These are phyloP conservation scores for Athripsodes cinereus DNA, from an alignment of 2,888 invertebrate genomes.

Conservation along the genomic window DNA sequence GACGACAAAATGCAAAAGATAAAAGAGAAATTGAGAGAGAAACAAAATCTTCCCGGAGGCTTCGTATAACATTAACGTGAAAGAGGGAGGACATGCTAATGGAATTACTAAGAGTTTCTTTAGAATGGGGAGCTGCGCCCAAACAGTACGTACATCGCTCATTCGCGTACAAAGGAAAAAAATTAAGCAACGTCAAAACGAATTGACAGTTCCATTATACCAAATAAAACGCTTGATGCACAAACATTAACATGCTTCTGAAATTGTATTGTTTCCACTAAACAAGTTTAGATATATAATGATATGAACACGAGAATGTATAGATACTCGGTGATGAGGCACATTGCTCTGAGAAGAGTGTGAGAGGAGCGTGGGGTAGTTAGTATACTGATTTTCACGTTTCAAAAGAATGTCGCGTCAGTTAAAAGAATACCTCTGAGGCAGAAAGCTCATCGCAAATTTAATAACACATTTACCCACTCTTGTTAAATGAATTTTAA, in stretches of 20 bases:
- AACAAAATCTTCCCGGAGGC: slow-evolving; percentile 4
- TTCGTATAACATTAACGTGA: slow-evolving; percentile 10
- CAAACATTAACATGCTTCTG: neutral
- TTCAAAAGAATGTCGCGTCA: no score
- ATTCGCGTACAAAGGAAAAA: slow-evolving; percentile 10
- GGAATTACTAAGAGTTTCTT: slow-evolving; percentile 7
- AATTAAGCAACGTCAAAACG: slow-evolving; percentile 7
- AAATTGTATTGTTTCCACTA: neutral
- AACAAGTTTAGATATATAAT: no score
- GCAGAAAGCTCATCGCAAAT: no score
- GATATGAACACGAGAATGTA: no score
- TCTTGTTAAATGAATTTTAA: no score
- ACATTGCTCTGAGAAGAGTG: no score
- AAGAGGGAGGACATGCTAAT: slow-evolving; percentile 7
- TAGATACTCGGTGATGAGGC: no score
- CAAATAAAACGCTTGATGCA: neutral
- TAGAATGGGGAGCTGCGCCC: slow-evolving; percentile 1
- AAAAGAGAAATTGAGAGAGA: neutral
- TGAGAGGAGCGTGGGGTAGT: no score
- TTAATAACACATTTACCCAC: no score
- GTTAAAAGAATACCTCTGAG: no score
- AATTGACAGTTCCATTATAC: slow-evolving; percentile 3
- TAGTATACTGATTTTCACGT: no score
- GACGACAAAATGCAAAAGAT: no score
- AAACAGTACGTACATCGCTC: slow-evolving; percentile 11